These are phyloP conservation scores for Saiga tatarica DNA, from an alignment of 2,113 vertebrate species.

Conservation along the genomic window DNA sequence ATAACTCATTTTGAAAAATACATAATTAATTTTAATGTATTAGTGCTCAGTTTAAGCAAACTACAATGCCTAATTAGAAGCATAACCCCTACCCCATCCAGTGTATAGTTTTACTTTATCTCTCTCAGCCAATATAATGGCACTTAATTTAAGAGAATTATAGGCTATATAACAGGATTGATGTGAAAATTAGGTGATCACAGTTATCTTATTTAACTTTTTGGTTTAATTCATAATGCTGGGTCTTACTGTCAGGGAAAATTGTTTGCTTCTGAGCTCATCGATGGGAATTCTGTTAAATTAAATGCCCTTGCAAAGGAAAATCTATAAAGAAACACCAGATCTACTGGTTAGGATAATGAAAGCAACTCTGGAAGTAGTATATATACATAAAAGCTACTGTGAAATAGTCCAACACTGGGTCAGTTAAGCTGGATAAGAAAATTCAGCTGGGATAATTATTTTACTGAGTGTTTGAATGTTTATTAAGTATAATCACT, in stretches of 20 bases:
- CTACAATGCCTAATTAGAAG: not conserved
- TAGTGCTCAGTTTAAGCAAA: not conserved
- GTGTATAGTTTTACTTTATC: not conserved
- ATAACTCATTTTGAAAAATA: constrained; percentile 16
- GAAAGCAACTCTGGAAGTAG: not conserved
- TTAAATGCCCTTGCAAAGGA: not conserved
- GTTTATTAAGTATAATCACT: not conserved
- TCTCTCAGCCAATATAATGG: not conserved
- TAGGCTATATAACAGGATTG: not conserved
- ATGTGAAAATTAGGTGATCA: not conserved
- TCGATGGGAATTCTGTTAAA: not conserved
- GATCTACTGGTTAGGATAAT: not conserved
- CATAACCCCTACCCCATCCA: not conserved
- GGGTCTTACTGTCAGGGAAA: not conserved
- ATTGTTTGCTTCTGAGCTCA: not conserved
- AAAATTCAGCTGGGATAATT: not conserved
- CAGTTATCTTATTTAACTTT: not conserved
- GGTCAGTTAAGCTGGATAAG: not conserved
- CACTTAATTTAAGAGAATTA: not conserved
- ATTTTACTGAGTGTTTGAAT: not conserved
- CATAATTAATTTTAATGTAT: not conserved
- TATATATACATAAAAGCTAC: not conserved
- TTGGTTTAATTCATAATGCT: not conserved
- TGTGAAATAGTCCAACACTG: not conserved
- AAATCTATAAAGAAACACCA: not conserved